Conservation (phyloP, 2,113 vertebrate species). For the Eudorcas thomsonii region DNA sequence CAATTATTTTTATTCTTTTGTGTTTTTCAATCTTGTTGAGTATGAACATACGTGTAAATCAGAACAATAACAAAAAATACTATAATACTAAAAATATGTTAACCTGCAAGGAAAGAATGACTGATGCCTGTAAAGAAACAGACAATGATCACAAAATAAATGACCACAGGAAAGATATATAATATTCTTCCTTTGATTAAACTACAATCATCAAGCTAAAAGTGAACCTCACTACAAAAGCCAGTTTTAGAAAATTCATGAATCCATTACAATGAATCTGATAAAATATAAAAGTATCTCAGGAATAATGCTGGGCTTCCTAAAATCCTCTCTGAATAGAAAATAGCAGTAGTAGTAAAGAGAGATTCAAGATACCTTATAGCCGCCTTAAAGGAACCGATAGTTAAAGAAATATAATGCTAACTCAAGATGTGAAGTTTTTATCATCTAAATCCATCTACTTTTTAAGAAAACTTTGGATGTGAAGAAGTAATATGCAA, state of each 20-base stretch:
- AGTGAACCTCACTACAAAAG: neutral
- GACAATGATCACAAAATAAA: neutral
- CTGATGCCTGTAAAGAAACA: neutral
- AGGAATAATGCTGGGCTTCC: neutral
- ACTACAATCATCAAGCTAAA: neutral
- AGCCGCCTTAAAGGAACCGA: neutral
- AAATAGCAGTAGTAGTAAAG: neutral
- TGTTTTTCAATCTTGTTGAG: neutral
- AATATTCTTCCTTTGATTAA: neutral
- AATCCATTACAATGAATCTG: neutral
- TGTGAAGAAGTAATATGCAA: neutral
- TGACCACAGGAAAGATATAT: neutral
- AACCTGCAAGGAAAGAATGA: neutral
- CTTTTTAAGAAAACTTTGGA: neutral
- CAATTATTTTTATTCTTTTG: neutral
- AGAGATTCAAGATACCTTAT: neutral
- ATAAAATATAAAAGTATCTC: neutral
- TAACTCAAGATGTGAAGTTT: neutral
- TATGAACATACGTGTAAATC: neutral
- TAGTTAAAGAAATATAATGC: neutral
- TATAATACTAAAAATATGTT: neutral
- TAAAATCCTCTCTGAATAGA: neutral
- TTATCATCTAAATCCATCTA: neutral
- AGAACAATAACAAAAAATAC: neutral
- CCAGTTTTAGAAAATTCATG: conserved; percentile 25